A percentile compares a stretch with the other conserved stretches of the same genome.
Evolutionary conservation across 2,113 vertebrate genomes (phyloP).

Genomic region (Hyaena hyaena): DNA sequence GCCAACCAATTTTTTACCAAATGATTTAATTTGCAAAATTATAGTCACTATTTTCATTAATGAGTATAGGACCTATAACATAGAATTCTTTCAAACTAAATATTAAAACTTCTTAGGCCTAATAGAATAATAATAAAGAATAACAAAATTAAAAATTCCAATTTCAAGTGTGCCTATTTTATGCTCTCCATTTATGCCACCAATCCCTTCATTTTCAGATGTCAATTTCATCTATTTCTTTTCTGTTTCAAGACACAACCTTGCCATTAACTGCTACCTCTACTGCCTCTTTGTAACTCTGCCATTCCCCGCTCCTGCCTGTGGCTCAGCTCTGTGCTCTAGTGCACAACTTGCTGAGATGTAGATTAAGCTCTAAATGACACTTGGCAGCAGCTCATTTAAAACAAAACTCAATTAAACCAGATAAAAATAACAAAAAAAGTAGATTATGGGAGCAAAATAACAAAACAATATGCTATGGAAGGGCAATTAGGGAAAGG

Average conservation of each 20-base stretch:
- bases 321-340: background rate
- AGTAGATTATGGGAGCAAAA: background rate
- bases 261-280: background rate
- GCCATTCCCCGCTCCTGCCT: background rate
- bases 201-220: background rate
- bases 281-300: background rate
- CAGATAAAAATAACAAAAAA: background rate
- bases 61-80: background rate
- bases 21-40: background rate
- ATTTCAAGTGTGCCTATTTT: background rate
- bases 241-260: background rate
- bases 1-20: background rate
- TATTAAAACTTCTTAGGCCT: background rate
- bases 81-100: background rate
- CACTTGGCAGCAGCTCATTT: background rate
- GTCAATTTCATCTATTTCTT: background rate
- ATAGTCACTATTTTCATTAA: background rate
- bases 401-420: constrained; percentile 51
- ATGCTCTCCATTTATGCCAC: background rate
- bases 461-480: background rate
- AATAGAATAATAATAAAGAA: background rate
- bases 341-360: background rate
- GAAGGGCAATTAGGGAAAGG: background rate
- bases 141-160: background rate
- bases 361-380: constrained; percentile 6